phyloP scores from a whole-genome alignment of 2,113 vertebrate species.

The Gallinago paraguaiae region DNA sequence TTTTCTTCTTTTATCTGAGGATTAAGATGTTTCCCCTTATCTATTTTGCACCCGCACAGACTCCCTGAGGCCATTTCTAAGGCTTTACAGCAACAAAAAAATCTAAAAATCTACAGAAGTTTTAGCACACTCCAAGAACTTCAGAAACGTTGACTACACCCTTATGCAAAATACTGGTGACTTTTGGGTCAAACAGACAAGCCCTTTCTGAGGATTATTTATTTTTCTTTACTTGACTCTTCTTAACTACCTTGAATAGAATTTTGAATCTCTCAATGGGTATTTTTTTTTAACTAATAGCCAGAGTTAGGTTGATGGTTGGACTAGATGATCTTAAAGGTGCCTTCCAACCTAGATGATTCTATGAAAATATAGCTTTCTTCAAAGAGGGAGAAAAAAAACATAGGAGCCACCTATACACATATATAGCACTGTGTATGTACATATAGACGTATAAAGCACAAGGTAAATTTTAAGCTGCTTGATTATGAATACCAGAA shows the following conservation, averaged over 20 bases:
- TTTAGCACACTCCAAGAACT: neutral
- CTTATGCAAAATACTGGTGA: neutral
- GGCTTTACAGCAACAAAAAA: neutral
- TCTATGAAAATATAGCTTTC: neutral
- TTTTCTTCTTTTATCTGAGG: neutral
- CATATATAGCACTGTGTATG: neutral
- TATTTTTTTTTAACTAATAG: neutral
- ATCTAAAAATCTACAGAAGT: neutral
- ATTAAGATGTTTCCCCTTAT: neutral
- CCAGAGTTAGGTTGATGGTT: no score
- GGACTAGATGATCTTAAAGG: no score
- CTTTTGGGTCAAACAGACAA: neutral
- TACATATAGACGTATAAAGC: neutral
- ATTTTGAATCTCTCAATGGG: neutral
- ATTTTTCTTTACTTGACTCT: neutral
- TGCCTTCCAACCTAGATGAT: no score
- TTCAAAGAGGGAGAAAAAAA: neutral
- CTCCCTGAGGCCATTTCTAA: neutral
- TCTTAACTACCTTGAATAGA: neutral
- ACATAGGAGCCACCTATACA: neutral
- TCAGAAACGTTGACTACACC: neutral
- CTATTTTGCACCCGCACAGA: neutral
- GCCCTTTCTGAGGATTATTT: neutral
- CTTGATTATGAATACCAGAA: neutral
- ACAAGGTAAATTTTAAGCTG: neutral